A percentile compares a stretch with the other conserved stretches of the same genome.
Evolutionary conservation across 1,140 invertebrate species (phyloP).

Genomic region (Drosophila varians): DNA sequence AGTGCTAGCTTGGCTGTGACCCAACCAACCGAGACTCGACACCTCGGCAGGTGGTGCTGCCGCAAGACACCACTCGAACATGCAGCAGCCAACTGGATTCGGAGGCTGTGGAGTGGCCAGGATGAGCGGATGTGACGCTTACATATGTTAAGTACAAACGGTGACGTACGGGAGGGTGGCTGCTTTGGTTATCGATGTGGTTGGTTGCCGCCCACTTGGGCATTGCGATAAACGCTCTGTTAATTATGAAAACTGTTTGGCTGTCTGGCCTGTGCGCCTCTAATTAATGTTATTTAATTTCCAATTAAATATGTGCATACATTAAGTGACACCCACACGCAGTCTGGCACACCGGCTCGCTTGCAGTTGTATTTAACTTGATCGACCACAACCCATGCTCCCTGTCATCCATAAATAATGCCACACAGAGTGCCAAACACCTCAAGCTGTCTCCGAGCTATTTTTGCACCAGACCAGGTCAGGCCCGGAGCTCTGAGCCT

Average conservation of each 20-base stretch:
- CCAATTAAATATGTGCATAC: slow-evolving; percentile 63
- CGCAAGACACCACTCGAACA: slow-evolving; percentile 52
- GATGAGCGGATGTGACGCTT: slow-evolving; percentile 4
- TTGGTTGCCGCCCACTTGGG: slow-evolving; percentile 23
- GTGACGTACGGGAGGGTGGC: neutral
- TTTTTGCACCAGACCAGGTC: slow-evolving; percentile 44
- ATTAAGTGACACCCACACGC: slow-evolving; percentile 25
- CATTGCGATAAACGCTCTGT: slow-evolving; percentile 30
- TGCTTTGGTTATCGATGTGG: slow-evolving; percentile 22
- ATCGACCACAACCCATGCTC: slow-evolving; percentile 30
- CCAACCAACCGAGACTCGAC: slow-evolving; percentile 14
- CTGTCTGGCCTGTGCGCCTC: slow-evolving; percentile 10
- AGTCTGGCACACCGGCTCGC: slow-evolving; percentile 6
- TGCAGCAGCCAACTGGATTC: slow-evolving; percentile 14
- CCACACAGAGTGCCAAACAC: slow-evolving; percentile 28
- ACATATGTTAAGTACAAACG: slow-evolving; percentile 15
- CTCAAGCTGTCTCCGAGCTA: slow-evolving; percentile 57
- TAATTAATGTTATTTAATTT: slow-evolving; percentile 65
- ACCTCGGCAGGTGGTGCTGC: slow-evolving; percentile 21
- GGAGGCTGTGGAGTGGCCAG: neutral
- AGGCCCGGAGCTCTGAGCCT: slow-evolving; percentile 9
- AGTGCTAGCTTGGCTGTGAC: slow-evolving; percentile 1
- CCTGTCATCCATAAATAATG: slow-evolving; percentile 49
- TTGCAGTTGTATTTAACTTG: slow-evolving; percentile 53
- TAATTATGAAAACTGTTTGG: slow-evolving; percentile 40